Evolutionary conservation across 1,140 invertebrate genomes (phyloP), one percentile per base, ranked within the genome.

Genomic region (Lordiphosa stackelbergi): DNA sequence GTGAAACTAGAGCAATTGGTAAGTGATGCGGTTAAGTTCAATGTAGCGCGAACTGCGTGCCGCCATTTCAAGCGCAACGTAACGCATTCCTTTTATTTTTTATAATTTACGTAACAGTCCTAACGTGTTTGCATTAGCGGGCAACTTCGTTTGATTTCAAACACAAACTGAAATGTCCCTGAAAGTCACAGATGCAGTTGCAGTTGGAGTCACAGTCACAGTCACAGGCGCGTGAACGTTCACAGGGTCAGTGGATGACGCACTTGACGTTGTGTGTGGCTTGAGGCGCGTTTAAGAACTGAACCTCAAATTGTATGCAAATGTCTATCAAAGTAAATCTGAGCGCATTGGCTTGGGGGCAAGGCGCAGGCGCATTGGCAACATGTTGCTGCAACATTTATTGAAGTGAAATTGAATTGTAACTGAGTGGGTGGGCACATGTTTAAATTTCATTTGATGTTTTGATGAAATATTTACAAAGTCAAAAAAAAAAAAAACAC

Each of bases 31-130:
- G 70, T 81, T 66, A 53, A 57, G 83, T 63, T 77, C 79, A 81
- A 83, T 81, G 77, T 81, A 83, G 73, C 77, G 77, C 68, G 77
- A 81, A 83, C 69, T 83, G 77, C 77, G 77, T 81, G 77, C 77
- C 77, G 77, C 77, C 77, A 81, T 81, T 66, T 81, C 77, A 83
- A 75, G 75, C 75, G 75, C 72, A 81, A 62, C 66, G 75, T 69
- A 56, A 75, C 62, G 75, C 75, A 75, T 69, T 75, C 77, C 64
- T 45, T n/a, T 8, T 35, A 37, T 13, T 24, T 43, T 4, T 19
- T 13, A 2, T 12, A 47, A 40, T 66, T 47, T 28, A 48, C 37
- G 45, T 53, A 47, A 60, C 11, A 54, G 38, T 31, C n/a, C 51
- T 47, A 36, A 35, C n/a, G 47, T 45, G 24, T n/a, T 11, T n/a